These are phyloP conservation scores for Incurvaria masculella DNA, from an alignment of 2,888 invertebrate genomes.

Conservation along the genomic window DNA sequence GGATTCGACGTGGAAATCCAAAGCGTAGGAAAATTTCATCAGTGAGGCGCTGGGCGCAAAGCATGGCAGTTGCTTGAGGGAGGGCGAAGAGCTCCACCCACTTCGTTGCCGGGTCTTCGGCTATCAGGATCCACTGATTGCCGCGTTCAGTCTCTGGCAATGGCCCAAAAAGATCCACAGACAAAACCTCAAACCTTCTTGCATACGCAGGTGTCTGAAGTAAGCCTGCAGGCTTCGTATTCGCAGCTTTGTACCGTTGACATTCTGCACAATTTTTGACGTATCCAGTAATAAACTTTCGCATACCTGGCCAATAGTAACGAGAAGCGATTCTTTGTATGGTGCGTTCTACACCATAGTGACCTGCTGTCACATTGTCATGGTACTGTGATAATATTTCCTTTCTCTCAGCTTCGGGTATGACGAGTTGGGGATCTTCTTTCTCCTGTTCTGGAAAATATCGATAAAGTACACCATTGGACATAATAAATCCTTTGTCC, in stretches of 20 bases:
- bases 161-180: constrained; percentile 11
- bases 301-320: not conserved
- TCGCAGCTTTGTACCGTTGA: constrained; percentile 14
- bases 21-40: no score
- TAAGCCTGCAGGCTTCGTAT: constrained; percentile 13
- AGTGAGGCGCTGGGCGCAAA: no score
- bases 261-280: constrained; percentile 9
- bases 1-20: no score
- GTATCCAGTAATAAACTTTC: constrained; percentile 5
- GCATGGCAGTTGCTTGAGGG: no score
- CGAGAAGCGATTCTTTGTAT: not conserved
- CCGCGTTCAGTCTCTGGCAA: constrained; percentile 14
- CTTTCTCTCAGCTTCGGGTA: not conserved
- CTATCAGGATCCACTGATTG: constrained; percentile 19
- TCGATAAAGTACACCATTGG: constrained; percentile 5
- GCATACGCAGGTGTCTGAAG: constrained; percentile 9
- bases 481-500: constrained; percentile 5
- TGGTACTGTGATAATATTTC: constrained; percentile 6
- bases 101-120: constrained; percentile 16
- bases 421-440: constrained; percentile 4
- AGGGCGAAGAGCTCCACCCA: no score
- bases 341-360: constrained; percentile 10
- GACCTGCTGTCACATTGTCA: constrained; percentile 11
- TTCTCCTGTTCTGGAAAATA: constrained; percentile 2
- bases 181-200: constrained; percentile 13